Evolutionary conservation across 2,888 invertebrate species (phyloP).

Genomic region (Drosophila atroscutellata): DNA sequence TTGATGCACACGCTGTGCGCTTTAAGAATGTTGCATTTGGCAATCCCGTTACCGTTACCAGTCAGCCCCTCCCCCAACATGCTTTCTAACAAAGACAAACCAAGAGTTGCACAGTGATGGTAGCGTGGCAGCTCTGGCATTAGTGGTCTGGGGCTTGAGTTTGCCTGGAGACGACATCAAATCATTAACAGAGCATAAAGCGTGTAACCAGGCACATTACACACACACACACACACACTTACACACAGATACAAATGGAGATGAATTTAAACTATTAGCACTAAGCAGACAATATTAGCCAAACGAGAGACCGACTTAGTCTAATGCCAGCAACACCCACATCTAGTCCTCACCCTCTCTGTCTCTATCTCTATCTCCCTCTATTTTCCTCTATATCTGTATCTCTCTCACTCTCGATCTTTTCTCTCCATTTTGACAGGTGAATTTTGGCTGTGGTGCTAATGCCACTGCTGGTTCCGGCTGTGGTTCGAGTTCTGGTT

Average conservation of each 20-base stretch:
- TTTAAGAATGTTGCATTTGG: not conserved
- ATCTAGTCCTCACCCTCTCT: not conserved
- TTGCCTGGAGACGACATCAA: constrained; percentile 67
- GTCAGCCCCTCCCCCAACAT: not conserved
- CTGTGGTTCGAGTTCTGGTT: constrained; percentile 36
- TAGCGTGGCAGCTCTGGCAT: constrained; percentile 25
- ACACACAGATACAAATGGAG: constrained; percentile 38
- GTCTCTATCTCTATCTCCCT: not conserved
- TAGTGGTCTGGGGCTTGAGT: constrained; percentile 7
- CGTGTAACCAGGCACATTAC: constrained; percentile 66
- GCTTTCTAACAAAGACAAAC: constrained; percentile 10
- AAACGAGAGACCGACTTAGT: constrained; percentile 1
- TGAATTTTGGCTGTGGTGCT: constrained; percentile 22
- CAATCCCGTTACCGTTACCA: not conserved
- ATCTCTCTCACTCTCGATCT: not conserved
- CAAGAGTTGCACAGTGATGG: constrained; percentile 12
- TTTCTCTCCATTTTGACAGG: constrained; percentile 10
- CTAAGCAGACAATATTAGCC: constrained; percentile 50
- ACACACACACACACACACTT: constrained; percentile 18
- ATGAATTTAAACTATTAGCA: constrained; percentile 76
- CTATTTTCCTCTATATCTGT: not conserved
- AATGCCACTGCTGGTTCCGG: constrained; percentile 4
- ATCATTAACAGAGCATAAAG: constrained; percentile 81
- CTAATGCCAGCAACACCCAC: not conserved
- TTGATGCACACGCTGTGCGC: constrained; percentile 11